phyloP scores from a whole-genome alignment of 2,888 invertebrate genomes.

The Tetragonisca angustula region DNA sequence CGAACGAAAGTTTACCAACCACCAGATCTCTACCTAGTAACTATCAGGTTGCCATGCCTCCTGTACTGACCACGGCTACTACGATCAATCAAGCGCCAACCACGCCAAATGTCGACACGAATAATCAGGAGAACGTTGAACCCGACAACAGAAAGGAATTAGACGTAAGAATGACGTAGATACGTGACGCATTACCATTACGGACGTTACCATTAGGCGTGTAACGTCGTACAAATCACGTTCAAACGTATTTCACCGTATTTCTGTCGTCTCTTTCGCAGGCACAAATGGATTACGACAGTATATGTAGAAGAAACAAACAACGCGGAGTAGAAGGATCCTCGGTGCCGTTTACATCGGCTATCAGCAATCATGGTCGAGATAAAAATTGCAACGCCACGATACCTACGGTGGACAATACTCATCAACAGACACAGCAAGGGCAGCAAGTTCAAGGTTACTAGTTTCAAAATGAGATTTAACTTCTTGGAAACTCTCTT shows the following conservation, averaged over 20 bases:
- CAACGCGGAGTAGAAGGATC: slow-evolving; percentile 84
- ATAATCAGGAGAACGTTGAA: slow-evolving; percentile 89
- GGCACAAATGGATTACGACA: slow-evolving; percentile 87
- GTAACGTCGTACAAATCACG: no score
- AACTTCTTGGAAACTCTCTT: background rate
- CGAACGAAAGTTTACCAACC: slow-evolving; percentile 77
- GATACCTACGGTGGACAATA: slow-evolving; percentile 83
- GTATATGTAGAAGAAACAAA: slow-evolving; percentile 87
- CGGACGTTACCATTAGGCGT: background rate
- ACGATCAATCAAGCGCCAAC: slow-evolving; percentile 84
- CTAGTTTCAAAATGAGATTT: background rate
- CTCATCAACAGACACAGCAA: slow-evolving; percentile 75
- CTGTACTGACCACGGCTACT: slow-evolving; percentile 84
- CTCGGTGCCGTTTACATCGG: slow-evolving; percentile 78
- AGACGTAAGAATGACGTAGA: slow-evolving; percentile 71
- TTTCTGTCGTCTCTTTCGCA: slow-evolving; percentile 71
- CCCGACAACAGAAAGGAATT: slow-evolving; percentile 87
- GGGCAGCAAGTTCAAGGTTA: slow-evolving; percentile 80
- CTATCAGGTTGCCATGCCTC: slow-evolving; percentile 76
- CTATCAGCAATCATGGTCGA: slow-evolving; percentile 81
- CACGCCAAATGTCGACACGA: slow-evolving; percentile 83
- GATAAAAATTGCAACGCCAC: slow-evolving; percentile 91
- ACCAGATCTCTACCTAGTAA: slow-evolving; percentile 79
- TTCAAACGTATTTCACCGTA: background rate
- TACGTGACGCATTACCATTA: background rate